Base-by-base conservation (phyloP, 2,113 vertebrate genomes). In the Cyprinodon variegatus region DNA sequence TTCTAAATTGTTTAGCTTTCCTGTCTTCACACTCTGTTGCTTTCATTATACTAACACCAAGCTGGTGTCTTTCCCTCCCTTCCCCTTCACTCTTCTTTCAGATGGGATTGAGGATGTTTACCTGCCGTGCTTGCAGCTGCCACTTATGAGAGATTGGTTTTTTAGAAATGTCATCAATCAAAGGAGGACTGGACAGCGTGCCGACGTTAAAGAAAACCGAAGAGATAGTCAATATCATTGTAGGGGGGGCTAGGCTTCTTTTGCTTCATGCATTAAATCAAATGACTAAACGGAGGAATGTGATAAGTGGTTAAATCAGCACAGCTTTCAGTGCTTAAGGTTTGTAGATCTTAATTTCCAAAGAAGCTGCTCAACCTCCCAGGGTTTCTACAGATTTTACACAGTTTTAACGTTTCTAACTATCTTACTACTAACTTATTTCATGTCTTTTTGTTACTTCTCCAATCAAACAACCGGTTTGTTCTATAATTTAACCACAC, bases 11-110 rank as follows among this genome's bases (percentile, higher is more conserved):
- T 89, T 90, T 78, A 79, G 80, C 83, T 68, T 72, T 66, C 61
- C 69, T 65, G 66, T 73, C 73, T 77, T 85, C 87, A 88, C 82
- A 76, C 87, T 61, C 83, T 0, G 67, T 72, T 79, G 87, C 84
- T 86, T 89, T 88, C 88, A 90, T 91, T 91, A 91, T 86, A 74
- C 89, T 67, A 88, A 88, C 80, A 74, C 74, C 76, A 71, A 81
- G 80, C 77, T 20, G 72, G 83, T 78, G 81, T 72, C 65, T 40
- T 29, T 81, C 78, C 76, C 72, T 65, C 53, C 60, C 68, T 77
- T 86, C 67, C 43, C 53, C 70, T 74, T 84, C 61, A 10, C 20
- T 20, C n/a, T 20, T 57, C n/a, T 20, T 57, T 57, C 17, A 53
- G 65, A 90, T 65, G 69, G 74, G 68, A 89, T 70, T 66, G 81